Base-by-base conservation (phyloP, 35 echinoderm and acorn worm species). In the Lytechinus variegatus region DNA sequence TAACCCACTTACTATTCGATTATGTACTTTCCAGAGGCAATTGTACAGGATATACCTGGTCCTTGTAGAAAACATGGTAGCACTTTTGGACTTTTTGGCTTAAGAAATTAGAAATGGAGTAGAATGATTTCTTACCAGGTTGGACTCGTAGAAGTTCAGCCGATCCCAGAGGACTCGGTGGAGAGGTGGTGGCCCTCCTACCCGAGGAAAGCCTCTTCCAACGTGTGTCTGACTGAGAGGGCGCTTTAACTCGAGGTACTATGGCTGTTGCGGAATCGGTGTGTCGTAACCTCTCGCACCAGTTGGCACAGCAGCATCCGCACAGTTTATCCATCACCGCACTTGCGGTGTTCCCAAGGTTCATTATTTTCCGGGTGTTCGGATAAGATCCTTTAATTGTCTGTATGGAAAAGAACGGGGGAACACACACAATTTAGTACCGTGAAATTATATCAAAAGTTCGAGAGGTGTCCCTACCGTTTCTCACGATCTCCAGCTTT, bases 261-360 rank as follows among this genome's bases (percentile, higher is more conserved):
- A 93, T 93, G 53, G 92, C 92, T 6, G 92, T 93, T 2, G 92
- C 92, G 11, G 92, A 93, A n/a, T 93, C 92, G 53, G 92, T 93
- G 92, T 93, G 92, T 9, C 92, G 92, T 57, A 93, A 54, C 24
- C 54, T 93, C 92, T 93, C 92, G 53, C 92, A 93, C 92, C 92
- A 93, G n/a, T 55, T 93, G 3, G 92, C 92, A 54, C 92, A 93
- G 54, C 92, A 93, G 54, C 92, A 93, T 93, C 92, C 92, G 52
- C 92, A 93, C 54, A 93, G 92, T 57, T 93, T 93, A 57, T 93
- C 92, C 92, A 93, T 93, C 27, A 93, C 92, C 53, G 92, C 92
- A 13, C 53, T 93, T 12, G 53, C 92, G 53, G 92, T 93, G 92
- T 27, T 57, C 29, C 92, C 92, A 93, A 93, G 19, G 92, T 93